phyloP scores from a whole-genome alignment of 2,888 invertebrate species.

The Brenthis ino region DNA sequence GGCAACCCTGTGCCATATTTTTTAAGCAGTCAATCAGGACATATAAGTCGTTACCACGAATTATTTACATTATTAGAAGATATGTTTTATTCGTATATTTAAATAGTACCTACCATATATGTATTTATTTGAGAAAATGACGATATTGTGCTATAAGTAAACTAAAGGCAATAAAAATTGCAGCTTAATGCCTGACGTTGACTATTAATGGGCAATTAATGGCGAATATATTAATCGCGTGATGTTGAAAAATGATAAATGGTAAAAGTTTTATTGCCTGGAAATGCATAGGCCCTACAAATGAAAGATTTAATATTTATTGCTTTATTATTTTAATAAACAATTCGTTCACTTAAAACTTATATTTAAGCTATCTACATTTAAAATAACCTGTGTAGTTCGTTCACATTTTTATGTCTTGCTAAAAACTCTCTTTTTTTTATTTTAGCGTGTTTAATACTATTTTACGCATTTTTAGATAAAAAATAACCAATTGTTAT shows the following conservation, averaged over 20 bases:
- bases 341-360: background rate
- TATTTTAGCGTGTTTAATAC: no score
- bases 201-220: slow-evolving; percentile 36
- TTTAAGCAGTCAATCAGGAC: no score
- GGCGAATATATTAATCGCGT: slow-evolving; percentile 35
- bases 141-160: slow-evolving; percentile 12
- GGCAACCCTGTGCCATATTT: no score
- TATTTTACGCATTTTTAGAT: no score
- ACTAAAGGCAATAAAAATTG: slow-evolving; percentile 31
- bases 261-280: slow-evolving; percentile 34
- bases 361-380: background rate
- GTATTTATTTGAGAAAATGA: no score
- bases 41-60: no score
- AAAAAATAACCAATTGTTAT: no score
- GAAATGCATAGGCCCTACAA: slow-evolving; percentile 30
- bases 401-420: no score
- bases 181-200: slow-evolving; percentile 33
- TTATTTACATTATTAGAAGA: no score
- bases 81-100: no score
- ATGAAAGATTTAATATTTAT: slow-evolving; percentile 29
- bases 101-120: no score
- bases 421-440: no score
- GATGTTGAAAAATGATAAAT: slow-evolving; percentile 38
- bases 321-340: slow-evolving; percentile 4
- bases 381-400: background rate